Evolutionary conservation across 2,113 vertebrate species (phyloP), one percentile per base, ranked within the genome.

Genomic region (Takifugu bimaculatus): DNA sequence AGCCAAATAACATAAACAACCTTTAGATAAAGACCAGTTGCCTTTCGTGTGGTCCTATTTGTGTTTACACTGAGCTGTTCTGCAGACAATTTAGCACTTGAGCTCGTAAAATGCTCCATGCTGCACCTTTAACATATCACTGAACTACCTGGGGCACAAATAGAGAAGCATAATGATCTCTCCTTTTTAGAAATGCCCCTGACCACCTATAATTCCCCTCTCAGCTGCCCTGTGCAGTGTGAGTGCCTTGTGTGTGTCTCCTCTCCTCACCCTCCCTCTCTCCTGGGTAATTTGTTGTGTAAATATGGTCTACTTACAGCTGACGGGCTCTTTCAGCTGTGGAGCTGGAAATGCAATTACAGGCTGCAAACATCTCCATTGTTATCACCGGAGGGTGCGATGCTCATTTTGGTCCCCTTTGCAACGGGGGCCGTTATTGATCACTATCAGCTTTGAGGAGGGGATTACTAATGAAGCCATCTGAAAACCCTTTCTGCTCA

Each of bases 321-420:
- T 73, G 80, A 84, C 75, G 73, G 87, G 78, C 72, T 77, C 78
- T 83, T 79, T 86, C 78, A 63, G 87, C 85, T 78, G 82, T 75
- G 69, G 76, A 56, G 55, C 83, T 85, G 88, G 80, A 88, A 89
- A 89, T 86, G 82, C 88, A 90, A 91, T 91, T 90, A 90, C 78
- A 83, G 78, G 80, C 87, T 75, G 89, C 89, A 91, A 90, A 91
- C 89, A 88, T 87, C 84, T 87, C 87, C 84, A 85, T 87, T 87
- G 88, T 89, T 88, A 82, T 88, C 83, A 85, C 86, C 86, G 80
- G 83, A 82, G 77, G 81, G 83, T 77, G 63, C 65, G 27, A 81
- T 70, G 72, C 75, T 85, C 61, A 85, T 88, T 87, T 84, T 43
- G 72, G 81, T 74, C 79, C 75, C 80, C 74, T 75, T 69, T 70